Percentiles rank a stretch among this genome's conserved stretches.
phyloP scores from a whole-genome alignment of 2,113 vertebrate genomes.

The Clarias magur region DNA sequence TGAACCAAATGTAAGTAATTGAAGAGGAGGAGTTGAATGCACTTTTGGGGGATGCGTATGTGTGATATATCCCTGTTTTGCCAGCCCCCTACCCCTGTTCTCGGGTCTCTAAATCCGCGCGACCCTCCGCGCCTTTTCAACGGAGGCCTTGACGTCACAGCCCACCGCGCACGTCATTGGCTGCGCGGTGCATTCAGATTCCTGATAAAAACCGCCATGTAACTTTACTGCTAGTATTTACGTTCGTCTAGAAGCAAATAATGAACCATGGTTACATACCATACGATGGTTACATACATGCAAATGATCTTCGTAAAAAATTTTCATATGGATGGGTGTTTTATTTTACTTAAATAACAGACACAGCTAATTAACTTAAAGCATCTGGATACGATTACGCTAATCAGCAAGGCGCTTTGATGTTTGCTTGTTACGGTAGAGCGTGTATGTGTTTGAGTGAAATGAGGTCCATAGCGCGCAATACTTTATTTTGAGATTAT shows the following conservation, averaged over 20 bases:
- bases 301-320: not conserved
- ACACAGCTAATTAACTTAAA: not conserved
- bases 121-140: slow-evolving; percentile 95
- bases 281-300: not conserved
- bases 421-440: not conserved
- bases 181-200: slow-evolving; percentile 70
- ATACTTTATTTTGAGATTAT: not conserved
- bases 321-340: not conserved
- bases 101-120: slow-evolving; percentile 78
- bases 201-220: slow-evolving; percentile 63
- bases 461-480: not conserved
- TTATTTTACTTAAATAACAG: not conserved
- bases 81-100: slow-evolving; percentile 72
- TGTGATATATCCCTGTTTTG: slow-evolving; percentile 63
- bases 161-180: slow-evolving; percentile 83
- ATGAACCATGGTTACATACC: too few relatives aligned
- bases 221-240: slow-evolving; percentile 43
- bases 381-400: too few relatives aligned
- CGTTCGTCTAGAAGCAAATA: not conserved
- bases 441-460: not conserved
- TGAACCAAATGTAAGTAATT: slow-evolving; percentile 71
- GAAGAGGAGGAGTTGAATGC: slow-evolving; percentile 76
- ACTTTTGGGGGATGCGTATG: slow-evolving; percentile 73
- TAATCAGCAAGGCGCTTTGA: not conserved
- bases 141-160: slow-evolving; percentile 87